These are phyloP conservation scores for Tolypeutes matacus DNA, from an alignment of 2,797 vertebrate species.

Conservation along the genomic window DNA sequence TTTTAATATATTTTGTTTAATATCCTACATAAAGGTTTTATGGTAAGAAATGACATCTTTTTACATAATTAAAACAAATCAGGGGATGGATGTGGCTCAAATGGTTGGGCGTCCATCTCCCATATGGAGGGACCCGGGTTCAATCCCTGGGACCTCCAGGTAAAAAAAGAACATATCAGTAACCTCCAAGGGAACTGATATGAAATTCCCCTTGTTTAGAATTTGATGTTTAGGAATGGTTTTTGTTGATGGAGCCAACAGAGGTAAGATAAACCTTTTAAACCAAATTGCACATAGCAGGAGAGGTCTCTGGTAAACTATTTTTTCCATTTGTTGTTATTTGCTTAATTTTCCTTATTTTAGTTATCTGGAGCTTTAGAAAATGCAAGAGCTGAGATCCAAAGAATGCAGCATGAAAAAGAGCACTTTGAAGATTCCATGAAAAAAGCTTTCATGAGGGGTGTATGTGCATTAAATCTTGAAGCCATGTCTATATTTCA, in stretches of 20 bases:
- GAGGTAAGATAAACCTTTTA: neutral
- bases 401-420: constrained; percentile 92
- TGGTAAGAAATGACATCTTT: neutral
- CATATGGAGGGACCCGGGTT: no score
- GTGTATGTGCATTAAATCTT: constrained; percentile 97
- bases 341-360: constrained; percentile 17
- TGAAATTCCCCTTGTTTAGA: constrained; percentile 37
- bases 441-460: constrained; percentile 99
- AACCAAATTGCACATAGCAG: neutral
- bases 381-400: constrained; percentile 92
- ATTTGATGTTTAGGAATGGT: constrained; percentile 39
- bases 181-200: neutral
- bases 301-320: neutral
- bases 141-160: no score
- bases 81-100: no score
- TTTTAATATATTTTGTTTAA: constrained; percentile 38
- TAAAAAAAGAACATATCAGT: no score
- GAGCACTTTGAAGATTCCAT: constrained; percentile 95
- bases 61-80: constrained; percentile 42
- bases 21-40: constrained; percentile 28
- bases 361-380: constrained; percentile 92
- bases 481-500: constrained; percentile 98
- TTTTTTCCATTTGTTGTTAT: constrained; percentile 14
- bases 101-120: no score
- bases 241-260: neutral